A percentile compares a stretch with the other conserved stretches of the same genome.
Conservation (phyloP, 2,888 invertebrate genomes). For the Synergus laeviventris region DNA sequence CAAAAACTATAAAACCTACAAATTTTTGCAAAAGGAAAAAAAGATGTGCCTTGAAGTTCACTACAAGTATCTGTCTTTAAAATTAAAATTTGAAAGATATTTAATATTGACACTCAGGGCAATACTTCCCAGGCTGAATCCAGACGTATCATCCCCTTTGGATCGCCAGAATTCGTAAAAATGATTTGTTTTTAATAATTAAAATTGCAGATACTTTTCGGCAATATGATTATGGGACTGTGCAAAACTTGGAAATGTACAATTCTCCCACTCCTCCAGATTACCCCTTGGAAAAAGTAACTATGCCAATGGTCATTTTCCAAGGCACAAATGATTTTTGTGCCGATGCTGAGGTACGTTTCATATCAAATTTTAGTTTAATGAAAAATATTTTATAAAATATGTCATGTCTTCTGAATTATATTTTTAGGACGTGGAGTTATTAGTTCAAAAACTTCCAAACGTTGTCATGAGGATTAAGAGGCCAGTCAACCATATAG, state of each 20-base stretch:
- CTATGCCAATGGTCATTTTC: neutral
- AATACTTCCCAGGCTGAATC: too few species aligned
- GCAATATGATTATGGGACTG: conserved; percentile 12
- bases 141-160: too few species aligned
- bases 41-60: too few species aligned
- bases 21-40: too few species aligned
- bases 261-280: conserved; percentile 7
- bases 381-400: neutral
- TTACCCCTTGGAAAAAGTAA: neutral
- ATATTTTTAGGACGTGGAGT: neutral
- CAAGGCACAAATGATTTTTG: conserved; percentile 1
- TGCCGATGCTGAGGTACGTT: neutral
- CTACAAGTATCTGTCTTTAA: too few species aligned
- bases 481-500: neutral
- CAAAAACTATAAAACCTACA: too few species aligned
- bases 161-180: too few species aligned
- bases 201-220: conserved; percentile 12
- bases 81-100: too few species aligned
- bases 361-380: neutral
- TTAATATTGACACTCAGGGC: too few species aligned
- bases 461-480: neutral
- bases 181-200: too few species aligned
- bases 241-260: neutral
- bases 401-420: neutral
- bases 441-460: neutral